phyloP scores from a whole-genome alignment of 2,888 invertebrate species.

The Rhingia rostrata region DNA sequence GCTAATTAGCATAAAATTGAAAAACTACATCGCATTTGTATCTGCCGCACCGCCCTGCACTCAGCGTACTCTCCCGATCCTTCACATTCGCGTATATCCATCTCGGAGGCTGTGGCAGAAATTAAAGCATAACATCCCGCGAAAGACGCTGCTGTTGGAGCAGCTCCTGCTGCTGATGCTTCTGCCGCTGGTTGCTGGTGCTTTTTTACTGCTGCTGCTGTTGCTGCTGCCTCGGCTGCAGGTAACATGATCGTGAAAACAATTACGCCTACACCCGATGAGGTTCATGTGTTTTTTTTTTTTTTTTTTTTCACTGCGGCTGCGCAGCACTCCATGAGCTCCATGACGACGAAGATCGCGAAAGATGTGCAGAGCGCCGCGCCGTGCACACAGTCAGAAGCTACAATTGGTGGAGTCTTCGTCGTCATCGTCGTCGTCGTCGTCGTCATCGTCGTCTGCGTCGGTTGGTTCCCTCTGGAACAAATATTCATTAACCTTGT shows the following conservation, averaged over 20 bases:
- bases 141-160: conserved; percentile 54
- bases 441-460: conserved; percentile 22
- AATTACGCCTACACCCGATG: conserved; percentile 82
- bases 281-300: conserved; percentile 5
- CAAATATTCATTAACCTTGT: conserved; percentile 71
- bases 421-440: conserved; percentile 17
- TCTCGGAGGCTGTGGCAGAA: conserved; percentile 62
- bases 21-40: conserved; percentile 79
- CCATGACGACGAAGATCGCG: conserved; percentile 16
- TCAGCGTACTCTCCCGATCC: not conserved
- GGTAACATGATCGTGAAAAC: conserved; percentile 81
- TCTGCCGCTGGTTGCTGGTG: conserved; percentile 54
- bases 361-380: conserved; percentile 52
- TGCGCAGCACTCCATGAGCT: conserved; percentile 18
- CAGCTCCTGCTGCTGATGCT: conserved; percentile 73
- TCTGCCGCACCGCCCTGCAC: conserved; percentile 30
- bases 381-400: conserved; percentile 68
- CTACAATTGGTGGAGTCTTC: conserved; percentile 60
- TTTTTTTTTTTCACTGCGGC: conserved; percentile 57
- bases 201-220: conserved; percentile 64
- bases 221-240: conserved; percentile 56
- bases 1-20: conserved; percentile 82
- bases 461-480: conserved; percentile 29
- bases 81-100: conserved; percentile 22
- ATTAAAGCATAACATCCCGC: conserved; percentile 74